These are phyloP conservation scores for Clepsis dumicolana DNA, from an alignment of 2,888 invertebrate species.

Conservation along the genomic window DNA sequence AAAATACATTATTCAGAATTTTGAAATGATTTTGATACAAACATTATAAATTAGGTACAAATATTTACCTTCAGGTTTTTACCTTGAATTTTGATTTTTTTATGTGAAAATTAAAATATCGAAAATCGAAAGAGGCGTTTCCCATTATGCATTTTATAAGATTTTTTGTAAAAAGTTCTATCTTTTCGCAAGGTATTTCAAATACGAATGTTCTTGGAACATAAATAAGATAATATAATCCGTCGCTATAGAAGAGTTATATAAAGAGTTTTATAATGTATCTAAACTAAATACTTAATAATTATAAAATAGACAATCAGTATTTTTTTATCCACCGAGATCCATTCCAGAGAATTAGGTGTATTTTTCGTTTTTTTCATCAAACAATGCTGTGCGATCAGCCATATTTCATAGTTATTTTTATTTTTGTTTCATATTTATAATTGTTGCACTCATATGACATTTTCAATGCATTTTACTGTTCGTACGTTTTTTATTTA, in stretches of 20 bases:
- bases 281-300: not conserved
- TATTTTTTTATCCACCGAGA: slow-evolving; percentile 70
- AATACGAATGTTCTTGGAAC: not conserved
- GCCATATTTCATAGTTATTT: slow-evolving; percentile 42
- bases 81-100: not conserved
- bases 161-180: not conserved
- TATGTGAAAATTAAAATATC: not conserved
- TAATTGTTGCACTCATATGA: slow-evolving; percentile 58
- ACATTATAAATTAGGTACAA: not conserved
- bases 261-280: slow-evolving; percentile 3
- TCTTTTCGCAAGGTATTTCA: not conserved
- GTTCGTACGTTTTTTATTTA: slow-evolving; percentile 56
- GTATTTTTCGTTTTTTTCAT: slow-evolving; percentile 43
- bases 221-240: slow-evolving; percentile 9
- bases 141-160: not conserved
- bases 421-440: slow-evolving; percentile 39
- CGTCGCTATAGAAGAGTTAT: slow-evolving; percentile 2
- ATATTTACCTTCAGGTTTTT: not conserved
- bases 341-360: slow-evolving; percentile 58
- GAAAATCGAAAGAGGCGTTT: not conserved
- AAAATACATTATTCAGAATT: not conserved
- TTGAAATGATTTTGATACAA: not conserved
- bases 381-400: slow-evolving; percentile 62
- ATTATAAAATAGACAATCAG: slow-evolving; percentile 49
- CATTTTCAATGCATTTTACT: slow-evolving; percentile 74